Conservation (phyloP, 2,113 vertebrate species). For the Neofelis nebulosa region DNA sequence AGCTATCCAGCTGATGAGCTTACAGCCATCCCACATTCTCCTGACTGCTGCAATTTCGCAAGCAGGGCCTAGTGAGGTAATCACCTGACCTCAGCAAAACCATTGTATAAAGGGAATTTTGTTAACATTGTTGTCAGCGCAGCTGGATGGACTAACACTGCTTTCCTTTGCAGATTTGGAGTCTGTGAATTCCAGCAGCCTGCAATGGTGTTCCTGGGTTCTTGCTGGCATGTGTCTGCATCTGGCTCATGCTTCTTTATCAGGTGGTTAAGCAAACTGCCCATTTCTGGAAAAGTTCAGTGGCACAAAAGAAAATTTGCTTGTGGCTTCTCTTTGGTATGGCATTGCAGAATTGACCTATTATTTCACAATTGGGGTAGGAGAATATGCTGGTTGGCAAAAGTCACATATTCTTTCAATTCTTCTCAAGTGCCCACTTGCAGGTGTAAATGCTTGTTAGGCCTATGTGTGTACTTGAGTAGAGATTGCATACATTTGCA, state of each 20-base stretch:
- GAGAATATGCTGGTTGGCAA: not conserved
- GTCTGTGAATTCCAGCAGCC: not conserved
- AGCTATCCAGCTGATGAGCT: conserved; percentile 70
- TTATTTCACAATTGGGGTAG: not conserved
- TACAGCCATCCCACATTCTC: conserved; percentile 62
- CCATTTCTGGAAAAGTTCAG: conserved; percentile 41
- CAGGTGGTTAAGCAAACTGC: not conserved
- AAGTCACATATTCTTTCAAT: not conserved
- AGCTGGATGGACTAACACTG: conserved; percentile 41
- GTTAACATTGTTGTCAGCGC: conserved; percentile 35
- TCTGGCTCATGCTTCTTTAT: not conserved
- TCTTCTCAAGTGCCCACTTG: not conserved
- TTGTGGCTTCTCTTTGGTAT: not conserved
- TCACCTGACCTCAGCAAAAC: conserved; percentile 78
- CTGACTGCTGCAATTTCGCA: conserved; percentile 71
- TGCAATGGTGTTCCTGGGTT: not conserved
- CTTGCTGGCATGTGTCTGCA: conserved; percentile 2
- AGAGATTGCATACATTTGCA: not conserved
- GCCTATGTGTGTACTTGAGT: conserved; percentile 4
- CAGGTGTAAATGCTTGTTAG: conserved; percentile 24
- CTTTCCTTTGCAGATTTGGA: conserved; percentile 56
- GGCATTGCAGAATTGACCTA: not conserved
- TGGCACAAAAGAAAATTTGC: not conserved
- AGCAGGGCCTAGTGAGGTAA: conserved; percentile 55
- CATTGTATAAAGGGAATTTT: not conserved